phyloP scores from a whole-genome alignment of 2,797 vertebrate genomes.

The Florisuga fusca region DNA sequence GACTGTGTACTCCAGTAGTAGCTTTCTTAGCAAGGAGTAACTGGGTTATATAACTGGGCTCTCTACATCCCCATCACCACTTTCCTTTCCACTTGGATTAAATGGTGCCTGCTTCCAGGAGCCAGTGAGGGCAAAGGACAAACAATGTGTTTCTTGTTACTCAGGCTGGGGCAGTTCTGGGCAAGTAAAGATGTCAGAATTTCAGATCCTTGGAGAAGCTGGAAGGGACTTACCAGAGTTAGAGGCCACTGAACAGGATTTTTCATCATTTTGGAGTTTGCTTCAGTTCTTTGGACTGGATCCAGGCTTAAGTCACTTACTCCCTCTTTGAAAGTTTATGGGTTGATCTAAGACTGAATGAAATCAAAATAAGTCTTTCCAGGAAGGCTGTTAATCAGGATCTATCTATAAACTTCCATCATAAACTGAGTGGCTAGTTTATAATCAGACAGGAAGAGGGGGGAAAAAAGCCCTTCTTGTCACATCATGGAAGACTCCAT shows the following conservation, averaged over 20 bases:
- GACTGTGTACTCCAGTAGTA: background rate
- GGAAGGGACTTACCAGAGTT: background rate
- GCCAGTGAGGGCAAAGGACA: background rate
- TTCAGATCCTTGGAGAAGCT: background rate
- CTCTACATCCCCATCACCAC: background rate
- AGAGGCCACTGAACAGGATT: background rate
- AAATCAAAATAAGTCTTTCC: background rate
- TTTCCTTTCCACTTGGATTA: background rate
- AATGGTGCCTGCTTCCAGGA: background rate
- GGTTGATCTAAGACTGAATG: background rate
- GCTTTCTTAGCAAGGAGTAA: background rate
- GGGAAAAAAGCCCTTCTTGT: background rate
- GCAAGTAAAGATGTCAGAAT: background rate
- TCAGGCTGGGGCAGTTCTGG: background rate
- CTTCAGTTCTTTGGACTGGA: background rate
- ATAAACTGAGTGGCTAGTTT: background rate
- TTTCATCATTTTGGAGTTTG: background rate
- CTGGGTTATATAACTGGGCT: background rate
- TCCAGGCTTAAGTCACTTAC: background rate
- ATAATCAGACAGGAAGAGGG: background rate
- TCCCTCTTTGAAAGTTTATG: background rate
- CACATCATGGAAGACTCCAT: background rate
- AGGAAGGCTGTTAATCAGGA: background rate
- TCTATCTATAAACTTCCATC: background rate
- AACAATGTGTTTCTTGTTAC: background rate